phyloP scores from a whole-genome alignment of 2,113 vertebrate species.

The Pedetes capensis region DNA sequence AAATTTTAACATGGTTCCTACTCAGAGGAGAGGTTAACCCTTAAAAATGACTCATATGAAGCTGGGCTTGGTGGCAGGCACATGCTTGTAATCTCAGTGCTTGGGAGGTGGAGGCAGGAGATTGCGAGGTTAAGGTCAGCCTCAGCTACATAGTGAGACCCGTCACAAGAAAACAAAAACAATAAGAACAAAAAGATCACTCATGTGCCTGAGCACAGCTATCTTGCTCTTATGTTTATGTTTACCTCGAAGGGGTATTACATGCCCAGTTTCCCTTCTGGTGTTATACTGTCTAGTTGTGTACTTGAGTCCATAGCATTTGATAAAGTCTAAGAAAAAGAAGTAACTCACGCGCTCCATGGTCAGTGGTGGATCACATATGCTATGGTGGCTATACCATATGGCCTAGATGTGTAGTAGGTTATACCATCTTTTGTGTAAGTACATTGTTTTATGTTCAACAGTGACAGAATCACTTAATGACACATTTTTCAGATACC shows the following conservation, averaged over 20 bases:
- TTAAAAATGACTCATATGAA: neutral
- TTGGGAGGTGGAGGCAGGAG: neutral
- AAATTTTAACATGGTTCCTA: neutral
- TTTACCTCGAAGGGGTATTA: neutral
- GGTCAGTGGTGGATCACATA: neutral
- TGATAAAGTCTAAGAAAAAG: slow-evolving; percentile 38
- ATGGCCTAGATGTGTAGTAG: neutral
- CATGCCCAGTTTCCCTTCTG: slow-evolving; percentile 4
- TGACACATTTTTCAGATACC: neutral
- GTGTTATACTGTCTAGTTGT: neutral
- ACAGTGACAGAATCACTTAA: neutral
- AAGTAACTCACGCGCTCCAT: neutral
- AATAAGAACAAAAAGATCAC: neutral
- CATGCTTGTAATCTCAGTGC: neutral
- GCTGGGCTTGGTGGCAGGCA: neutral
- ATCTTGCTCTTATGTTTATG: neutral
- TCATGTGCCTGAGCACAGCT: neutral
- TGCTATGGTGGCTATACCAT: neutral
- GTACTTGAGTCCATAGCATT: neutral
- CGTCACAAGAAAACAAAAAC: too few species aligned
- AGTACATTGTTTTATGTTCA: neutral
- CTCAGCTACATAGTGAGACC: neutral
- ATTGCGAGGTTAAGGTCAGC: neutral
- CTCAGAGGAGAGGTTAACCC: neutral
- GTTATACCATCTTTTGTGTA: neutral